These are phyloP conservation scores for Heliconius nattereri DNA, from an alignment of 1,140 invertebrate genomes.

Conservation along the genomic window DNA sequence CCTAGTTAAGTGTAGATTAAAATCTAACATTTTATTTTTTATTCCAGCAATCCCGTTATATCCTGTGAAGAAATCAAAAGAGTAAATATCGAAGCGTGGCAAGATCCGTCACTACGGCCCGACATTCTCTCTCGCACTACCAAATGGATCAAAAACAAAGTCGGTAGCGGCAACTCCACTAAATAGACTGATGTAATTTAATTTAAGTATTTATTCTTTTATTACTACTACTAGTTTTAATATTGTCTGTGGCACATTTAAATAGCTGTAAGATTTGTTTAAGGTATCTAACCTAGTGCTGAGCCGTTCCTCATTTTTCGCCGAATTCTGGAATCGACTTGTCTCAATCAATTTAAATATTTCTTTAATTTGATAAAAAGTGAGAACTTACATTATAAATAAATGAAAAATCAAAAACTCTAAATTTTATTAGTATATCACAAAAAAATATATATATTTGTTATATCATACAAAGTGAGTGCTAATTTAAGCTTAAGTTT, in stretches of 20 bases:
- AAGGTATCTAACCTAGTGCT: background rate
- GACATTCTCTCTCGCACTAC: conserved; percentile 76
- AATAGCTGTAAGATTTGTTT: background rate
- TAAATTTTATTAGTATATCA: too few species aligned
- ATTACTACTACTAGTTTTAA: background rate
- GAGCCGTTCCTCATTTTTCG: background rate
- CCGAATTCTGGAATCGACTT: too few species aligned
- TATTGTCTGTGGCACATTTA: background rate
- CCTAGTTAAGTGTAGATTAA: background rate
- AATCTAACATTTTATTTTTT: conserved; percentile 6
- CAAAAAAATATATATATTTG: too few species aligned
- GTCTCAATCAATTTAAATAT: too few species aligned
- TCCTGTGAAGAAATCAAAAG: conserved; percentile 71
- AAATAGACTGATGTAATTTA: conserved; percentile 54
- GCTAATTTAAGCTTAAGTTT: too few species aligned
- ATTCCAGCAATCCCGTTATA: conserved; percentile 69
- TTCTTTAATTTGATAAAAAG: too few species aligned
- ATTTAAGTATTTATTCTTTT: conserved; percentile 26
- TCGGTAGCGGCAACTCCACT: conserved; percentile 59
- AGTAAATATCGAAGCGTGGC: conserved; percentile 76
- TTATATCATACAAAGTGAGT: too few species aligned
- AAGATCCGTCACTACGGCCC: conserved; percentile 63
- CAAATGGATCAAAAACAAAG: conserved; percentile 74
- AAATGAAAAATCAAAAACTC: too few species aligned
- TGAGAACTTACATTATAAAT: too few species aligned